These are phyloP conservation scores for Sarcophaga rosellei DNA, from an alignment of 2,888 invertebrate genomes.

Conservation along the genomic window DNA sequence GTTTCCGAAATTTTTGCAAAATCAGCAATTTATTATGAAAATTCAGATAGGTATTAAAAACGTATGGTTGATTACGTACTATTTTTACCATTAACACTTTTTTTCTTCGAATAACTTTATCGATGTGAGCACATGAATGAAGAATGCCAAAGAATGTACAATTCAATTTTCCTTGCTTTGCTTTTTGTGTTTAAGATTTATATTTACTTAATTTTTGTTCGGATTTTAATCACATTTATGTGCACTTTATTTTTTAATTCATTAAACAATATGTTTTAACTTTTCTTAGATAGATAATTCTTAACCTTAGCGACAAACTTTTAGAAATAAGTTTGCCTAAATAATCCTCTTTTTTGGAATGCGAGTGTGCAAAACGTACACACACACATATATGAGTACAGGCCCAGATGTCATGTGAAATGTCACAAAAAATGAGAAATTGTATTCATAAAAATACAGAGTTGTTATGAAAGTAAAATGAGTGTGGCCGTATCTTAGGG, in stretches of 20 bases:
- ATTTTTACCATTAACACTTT: slow-evolving; percentile 48
- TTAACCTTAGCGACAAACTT: slow-evolving; percentile 40
- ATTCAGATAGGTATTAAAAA: slow-evolving; percentile 6
- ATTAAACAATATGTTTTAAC: slow-evolving; percentile 11
- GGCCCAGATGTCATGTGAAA: slow-evolving; percentile 36
- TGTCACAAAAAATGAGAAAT: slow-evolving; percentile 27
- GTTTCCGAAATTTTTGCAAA: slow-evolving; percentile 21
- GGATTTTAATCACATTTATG: slow-evolving; percentile 7
- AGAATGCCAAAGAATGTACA: slow-evolving; percentile 35
- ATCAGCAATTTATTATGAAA: slow-evolving; percentile 28
- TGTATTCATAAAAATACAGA: slow-evolving; percentile 5
- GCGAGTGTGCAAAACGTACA: slow-evolving; percentile 37
- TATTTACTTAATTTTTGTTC: not conserved
- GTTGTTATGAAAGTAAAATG: not conserved
- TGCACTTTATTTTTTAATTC: slow-evolving; percentile 33
- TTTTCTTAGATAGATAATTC: slow-evolving; percentile 47
- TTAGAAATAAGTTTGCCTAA: slow-evolving; percentile 38
- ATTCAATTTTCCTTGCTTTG: slow-evolving; percentile 10
- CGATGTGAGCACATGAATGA: slow-evolving; percentile 58
- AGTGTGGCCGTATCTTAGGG: slow-evolving; percentile 4
- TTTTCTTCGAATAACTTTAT: slow-evolving; percentile 23
- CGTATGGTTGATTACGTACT: slow-evolving; percentile 62
- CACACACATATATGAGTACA: slow-evolving; percentile 34
- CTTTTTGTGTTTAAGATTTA: not conserved
- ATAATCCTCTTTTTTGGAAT: slow-evolving; percentile 40